phyloP scores from a whole-genome alignment of 1,140 invertebrate species.

The Aphaenogaster floridana region DNA sequence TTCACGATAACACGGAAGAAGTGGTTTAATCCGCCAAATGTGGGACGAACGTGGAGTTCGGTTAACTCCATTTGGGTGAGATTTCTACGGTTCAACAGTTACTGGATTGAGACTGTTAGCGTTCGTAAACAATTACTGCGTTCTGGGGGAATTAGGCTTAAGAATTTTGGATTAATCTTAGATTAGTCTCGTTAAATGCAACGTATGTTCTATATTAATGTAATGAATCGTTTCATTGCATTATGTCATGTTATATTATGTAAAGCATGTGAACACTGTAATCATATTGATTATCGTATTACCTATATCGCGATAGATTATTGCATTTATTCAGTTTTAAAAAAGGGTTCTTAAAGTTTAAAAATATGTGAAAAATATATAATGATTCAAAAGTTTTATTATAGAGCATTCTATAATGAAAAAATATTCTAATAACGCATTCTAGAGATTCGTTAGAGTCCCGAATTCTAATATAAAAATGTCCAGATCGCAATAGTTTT shows the following conservation, averaged over 20 bases:
- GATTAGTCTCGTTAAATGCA: conserved; percentile 4
- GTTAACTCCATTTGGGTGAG: conserved; percentile 20
- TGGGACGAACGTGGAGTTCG: conserved; percentile 10
- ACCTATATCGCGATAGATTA: not conserved
- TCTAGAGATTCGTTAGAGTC: not conserved
- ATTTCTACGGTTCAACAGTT: conserved; percentile 41
- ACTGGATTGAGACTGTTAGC: not conserved
- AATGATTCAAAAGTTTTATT: no score
- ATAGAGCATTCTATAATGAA: not conserved
- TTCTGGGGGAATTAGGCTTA: conserved; percentile 15
- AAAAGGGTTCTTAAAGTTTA: not conserved
- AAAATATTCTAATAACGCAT: not conserved
- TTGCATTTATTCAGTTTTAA: not conserved
- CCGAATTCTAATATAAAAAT: not conserved
- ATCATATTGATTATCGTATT: not conserved
- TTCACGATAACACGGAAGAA: conserved; percentile 41
- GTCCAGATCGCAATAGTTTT: not conserved
- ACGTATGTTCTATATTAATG: not conserved
- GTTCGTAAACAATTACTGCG: conserved; percentile 47
- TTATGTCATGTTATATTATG: not conserved
- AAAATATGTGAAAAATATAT: not conserved
- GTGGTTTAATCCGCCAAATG: conserved; percentile 46
- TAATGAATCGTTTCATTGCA: not conserved
- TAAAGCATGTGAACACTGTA: not conserved
- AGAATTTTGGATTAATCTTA: conserved; percentile 22